phyloP scores from a whole-genome alignment of 2,113 vertebrate genomes.

The Microcebus ravelobensis region DNA sequence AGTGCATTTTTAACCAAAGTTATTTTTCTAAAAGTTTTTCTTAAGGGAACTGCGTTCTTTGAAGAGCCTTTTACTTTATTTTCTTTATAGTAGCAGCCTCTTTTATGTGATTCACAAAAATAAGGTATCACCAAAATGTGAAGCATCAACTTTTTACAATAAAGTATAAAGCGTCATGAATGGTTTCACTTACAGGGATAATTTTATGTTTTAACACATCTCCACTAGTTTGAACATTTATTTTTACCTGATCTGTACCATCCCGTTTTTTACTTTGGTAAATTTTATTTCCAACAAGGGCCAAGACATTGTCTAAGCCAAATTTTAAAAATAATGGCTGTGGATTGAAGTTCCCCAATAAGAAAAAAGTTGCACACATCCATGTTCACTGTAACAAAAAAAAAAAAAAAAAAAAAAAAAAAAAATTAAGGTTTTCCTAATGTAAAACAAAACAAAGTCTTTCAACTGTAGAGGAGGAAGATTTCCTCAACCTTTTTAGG shows the following conservation, averaged over 20 bases:
- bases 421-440: neutral
- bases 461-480: neutral
- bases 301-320: neutral
- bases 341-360: neutral
- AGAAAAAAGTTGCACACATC: neutral
- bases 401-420: neutral
- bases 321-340: neutral
- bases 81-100: neutral
- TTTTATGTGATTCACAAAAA: neutral
- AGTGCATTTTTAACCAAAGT: neutral
- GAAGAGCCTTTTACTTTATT: neutral
- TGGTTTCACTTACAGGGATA: neutral
- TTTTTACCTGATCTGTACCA: neutral
- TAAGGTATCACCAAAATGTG: neutral
- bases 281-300: neutral
- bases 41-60: neutral
- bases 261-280: neutral
- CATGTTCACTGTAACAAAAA: neutral
- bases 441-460: neutral
- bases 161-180: neutral
- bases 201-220: neutral
- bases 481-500: neutral
- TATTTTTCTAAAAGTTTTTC: neutral
- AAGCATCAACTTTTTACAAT: neutral
- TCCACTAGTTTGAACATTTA: neutral